phyloP scores from a whole-genome alignment of 2,113 vertebrate species.

The Catharus fuscescens region DNA sequence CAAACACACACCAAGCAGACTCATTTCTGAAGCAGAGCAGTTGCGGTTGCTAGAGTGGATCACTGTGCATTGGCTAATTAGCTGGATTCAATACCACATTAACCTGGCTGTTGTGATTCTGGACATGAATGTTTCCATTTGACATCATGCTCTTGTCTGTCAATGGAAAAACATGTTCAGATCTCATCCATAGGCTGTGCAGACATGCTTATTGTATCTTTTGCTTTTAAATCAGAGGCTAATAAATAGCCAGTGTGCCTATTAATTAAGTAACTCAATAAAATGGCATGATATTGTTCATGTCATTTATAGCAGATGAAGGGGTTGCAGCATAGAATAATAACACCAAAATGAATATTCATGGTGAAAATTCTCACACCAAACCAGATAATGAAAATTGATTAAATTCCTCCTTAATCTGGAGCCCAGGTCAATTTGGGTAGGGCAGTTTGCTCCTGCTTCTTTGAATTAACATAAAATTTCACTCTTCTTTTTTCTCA shows the following conservation, averaged over 20 bases:
- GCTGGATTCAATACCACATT: neutral
- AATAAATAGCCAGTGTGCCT: neutral
- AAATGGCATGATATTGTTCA: neutral
- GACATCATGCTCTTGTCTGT: neutral
- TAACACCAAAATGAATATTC: neutral
- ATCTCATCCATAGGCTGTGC: neutral
- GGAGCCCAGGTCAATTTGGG: neutral
- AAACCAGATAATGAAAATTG: neutral
- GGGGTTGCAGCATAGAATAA: neutral
- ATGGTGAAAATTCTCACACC: neutral
- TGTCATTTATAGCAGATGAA: neutral
- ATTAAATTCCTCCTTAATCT: neutral
- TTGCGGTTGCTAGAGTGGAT: neutral
- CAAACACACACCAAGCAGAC: neutral
- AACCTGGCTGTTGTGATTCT: constrained; percentile 9
- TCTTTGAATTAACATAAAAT: neutral
- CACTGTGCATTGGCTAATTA: neutral
- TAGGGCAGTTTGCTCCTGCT: neutral
- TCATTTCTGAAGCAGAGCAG: neutral
- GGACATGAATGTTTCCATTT: constrained; percentile 35
- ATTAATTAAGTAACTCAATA: neutral
- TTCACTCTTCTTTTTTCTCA: neutral
- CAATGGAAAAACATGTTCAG: constrained; percentile 24
- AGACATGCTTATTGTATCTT: constrained; percentile 11
- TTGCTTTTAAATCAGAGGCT: constrained; percentile 11